Base-by-base conservation (phyloP, 2,113 vertebrate species). In the Poeciliopsis turrubarensis region DNA sequence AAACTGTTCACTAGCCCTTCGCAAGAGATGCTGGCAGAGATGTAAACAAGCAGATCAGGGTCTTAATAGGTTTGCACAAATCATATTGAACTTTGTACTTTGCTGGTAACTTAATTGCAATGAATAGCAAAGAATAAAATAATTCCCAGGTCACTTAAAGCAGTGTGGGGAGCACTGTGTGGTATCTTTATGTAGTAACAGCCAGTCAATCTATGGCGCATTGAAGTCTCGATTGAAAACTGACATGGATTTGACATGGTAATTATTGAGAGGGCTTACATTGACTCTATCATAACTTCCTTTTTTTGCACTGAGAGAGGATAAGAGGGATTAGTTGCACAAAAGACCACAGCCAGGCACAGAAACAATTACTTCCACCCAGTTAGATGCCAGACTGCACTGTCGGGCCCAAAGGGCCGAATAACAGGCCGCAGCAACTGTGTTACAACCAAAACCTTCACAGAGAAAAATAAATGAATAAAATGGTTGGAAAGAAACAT, bases 341-440 rank as follows among this genome's bases (percentile, higher is more conserved):
- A 94, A 89, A 90, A 78, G 85, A 32, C 82, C 71, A 83, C 67
- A 89, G 85, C 81, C 79, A 82, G 68, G 83, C 87, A 87, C 80
- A 90, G 77, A 88, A 92, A 90, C 87, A 74, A 90, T 94, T 90
- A 91, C 83, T 93, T 93, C 90, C 90, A 89, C 86, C 78, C 86
- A 88, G 86, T 92, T 90, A 80, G 86, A 88, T 81, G 86, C 85
- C 87, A 92, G 90, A 89, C 89, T 82, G 84, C 68, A 67, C 90
- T 64, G 90, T 91, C 89, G 90, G 78, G 77, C 80, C 87, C 76
- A 86, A 15, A 75, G 67, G 65, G 66, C 65, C 84, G 70, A 65
- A 32, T 25, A 72, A 79, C 76, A 71, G 37, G 39, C 67, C 54
- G 70, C 25, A 64, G 65, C 30, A 75, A 44, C 75, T 62, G 70